Evolutionary conservation across 2,113 vertebrate genomes (phyloP).

Genomic region (Ceuthmochares aereus): DNA sequence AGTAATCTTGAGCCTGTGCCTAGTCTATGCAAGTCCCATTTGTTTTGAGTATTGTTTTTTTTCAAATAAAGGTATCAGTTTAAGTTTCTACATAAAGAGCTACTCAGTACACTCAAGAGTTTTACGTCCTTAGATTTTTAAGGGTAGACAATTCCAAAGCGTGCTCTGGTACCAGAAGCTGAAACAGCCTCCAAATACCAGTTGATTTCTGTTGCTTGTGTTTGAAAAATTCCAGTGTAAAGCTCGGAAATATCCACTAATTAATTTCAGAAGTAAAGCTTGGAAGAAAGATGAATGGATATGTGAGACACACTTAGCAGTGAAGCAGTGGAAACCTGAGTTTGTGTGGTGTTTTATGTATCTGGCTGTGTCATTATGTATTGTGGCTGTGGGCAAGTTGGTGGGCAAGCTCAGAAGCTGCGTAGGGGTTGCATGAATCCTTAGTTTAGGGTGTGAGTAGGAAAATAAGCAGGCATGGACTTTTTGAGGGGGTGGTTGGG

Average conservation of each 20-base stretch:
- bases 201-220: background rate
- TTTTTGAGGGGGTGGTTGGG: conserved; percentile 67
- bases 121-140: background rate
- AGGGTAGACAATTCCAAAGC: background rate
- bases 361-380: background rate
- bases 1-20: background rate
- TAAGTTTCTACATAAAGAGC: background rate
- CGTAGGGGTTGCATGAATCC: conserved; percentile 17
- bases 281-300: background rate
- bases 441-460: conserved; percentile 58
- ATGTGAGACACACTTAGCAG: rapidly evolving
- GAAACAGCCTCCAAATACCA: background rate
- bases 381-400: conserved; percentile 39
- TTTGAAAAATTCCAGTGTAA: background rate
- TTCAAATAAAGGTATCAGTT: background rate
- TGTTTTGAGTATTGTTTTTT: background rate
- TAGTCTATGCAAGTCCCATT: background rate
- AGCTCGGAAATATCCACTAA: background rate
- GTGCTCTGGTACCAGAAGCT: background rate
- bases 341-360: background rate
- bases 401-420: conserved; percentile 27
- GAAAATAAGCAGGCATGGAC: conserved; percentile 57
- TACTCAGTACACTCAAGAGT: background rate
- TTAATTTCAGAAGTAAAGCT: background rate
- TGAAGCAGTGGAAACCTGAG: background rate